These are phyloP conservation scores for Tenthredo notha DNA, from an alignment of 2,888 invertebrate species.

Conservation along the genomic window DNA sequence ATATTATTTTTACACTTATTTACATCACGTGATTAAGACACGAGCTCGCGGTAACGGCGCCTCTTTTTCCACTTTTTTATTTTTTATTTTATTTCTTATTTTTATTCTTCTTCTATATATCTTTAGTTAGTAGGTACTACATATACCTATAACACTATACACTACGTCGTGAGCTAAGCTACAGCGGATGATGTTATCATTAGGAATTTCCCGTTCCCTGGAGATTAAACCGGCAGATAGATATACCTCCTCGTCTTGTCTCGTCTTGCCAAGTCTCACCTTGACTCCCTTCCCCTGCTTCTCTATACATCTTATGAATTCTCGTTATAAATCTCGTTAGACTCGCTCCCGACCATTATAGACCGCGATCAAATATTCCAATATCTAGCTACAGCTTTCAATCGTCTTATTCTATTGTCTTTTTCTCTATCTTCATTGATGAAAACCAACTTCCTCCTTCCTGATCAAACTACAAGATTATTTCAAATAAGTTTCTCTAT, in stretches of 20 bases:
- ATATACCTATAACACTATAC: neutral
- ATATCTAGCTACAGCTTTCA: neutral
- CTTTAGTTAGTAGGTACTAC: neutral
- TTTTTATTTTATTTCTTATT: slow-evolving; percentile 60
- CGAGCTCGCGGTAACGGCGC: slow-evolving; percentile 52
- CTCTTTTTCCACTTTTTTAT: slow-evolving; percentile 67
- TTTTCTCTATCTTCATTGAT: neutral
- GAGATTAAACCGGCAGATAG: slow-evolving; percentile 46
- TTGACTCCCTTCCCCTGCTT: slow-evolving; percentile 35
- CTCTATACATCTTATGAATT: neutral
- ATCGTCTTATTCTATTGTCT: neutral
- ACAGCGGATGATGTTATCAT: slow-evolving; percentile 51
- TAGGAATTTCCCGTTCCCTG: slow-evolving; percentile 53
- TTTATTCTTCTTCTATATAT: slow-evolving; percentile 34
- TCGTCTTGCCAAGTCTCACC: slow-evolving; percentile 42
- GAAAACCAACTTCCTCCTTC: neutral
- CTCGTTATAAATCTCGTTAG: slow-evolving; percentile 44
- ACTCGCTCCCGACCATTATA: neutral
- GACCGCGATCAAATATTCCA: neutral
- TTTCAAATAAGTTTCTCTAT: neutral
- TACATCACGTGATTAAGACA: slow-evolving; percentile 42
- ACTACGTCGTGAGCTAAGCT: slow-evolving; percentile 3
- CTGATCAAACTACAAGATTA: neutral
- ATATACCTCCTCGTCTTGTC: slow-evolving; percentile 37
- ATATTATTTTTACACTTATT: slow-evolving; percentile 57